Evolutionary conservation across 2,113 vertebrate species (phyloP).

Genomic region (Calypte anna): DNA sequence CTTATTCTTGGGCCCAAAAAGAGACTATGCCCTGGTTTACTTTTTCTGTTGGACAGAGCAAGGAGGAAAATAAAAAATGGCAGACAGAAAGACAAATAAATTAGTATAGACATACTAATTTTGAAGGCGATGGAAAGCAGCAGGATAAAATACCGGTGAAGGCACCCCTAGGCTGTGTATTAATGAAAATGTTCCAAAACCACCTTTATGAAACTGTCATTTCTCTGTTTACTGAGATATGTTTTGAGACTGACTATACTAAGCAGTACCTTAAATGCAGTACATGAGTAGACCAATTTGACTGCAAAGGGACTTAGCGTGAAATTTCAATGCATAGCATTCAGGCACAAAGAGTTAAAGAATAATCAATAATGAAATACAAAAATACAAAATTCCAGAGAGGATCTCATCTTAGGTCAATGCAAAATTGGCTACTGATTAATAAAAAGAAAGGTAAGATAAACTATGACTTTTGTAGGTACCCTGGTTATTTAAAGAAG

Average conservation of each 20-base stretch:
- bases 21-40: not conserved
- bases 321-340: not conserved
- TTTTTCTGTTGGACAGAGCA: not conserved
- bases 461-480: not conserved
- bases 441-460: not conserved
- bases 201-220: not conserved
- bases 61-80: rapidly evolving
- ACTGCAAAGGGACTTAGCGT: not conserved
- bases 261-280: not conserved
- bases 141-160: not conserved
- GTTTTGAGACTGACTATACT: not conserved
- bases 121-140: not conserved
- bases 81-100: not conserved
- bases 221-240: not conserved
- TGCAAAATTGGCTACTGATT: not conserved
- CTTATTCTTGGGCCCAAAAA: not conserved
- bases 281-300: rapidly evolving
- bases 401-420: not conserved
- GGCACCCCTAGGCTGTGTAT: not conserved
- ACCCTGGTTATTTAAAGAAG: not conserved
- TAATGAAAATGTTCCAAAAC: not conserved
- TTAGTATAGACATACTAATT: not conserved
- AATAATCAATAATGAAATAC: not conserved
- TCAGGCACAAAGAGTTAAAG: not conserved
- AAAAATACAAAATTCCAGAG: not conserved